Conservation (phyloP, 2,888 invertebrate species). For the Auanema freiburgensis region DNA sequence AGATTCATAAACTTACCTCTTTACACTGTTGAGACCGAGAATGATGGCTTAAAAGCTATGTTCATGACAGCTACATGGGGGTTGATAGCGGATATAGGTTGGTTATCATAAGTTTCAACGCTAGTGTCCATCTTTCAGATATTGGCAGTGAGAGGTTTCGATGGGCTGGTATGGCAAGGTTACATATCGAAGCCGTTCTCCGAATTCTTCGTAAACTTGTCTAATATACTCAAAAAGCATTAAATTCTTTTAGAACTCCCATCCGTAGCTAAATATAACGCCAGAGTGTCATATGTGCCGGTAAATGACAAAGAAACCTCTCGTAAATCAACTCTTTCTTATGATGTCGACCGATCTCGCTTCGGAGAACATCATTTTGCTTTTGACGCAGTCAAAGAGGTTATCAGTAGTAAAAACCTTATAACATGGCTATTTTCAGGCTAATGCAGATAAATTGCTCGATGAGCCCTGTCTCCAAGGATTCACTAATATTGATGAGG, state of each 20-base stretch:
- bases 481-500: background rate
- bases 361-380: constrained; percentile 47
- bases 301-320: constrained; percentile 33
- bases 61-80: constrained; percentile 51
- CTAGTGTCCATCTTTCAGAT: constrained; percentile 20
- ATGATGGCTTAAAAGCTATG: constrained; percentile 39
- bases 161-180: constrained; percentile 47
- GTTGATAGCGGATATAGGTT: constrained; percentile 55
- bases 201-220: constrained; percentile 33
- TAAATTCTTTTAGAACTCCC: constrained; percentile 34
- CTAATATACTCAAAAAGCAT: background rate
- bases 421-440: background rate
- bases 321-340: constrained; percentile 33
- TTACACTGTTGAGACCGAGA: constrained; percentile 33
- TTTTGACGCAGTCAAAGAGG: constrained; percentile 23
- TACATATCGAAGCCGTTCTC: constrained; percentile 52
- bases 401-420: background rate
- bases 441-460: background rate
- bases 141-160: constrained; percentile 53
- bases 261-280: constrained; percentile 39
- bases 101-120: background rate
- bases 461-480: background rate
- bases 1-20: constrained; percentile 21
- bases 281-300: constrained; percentile 46
- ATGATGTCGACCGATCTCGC: constrained; percentile 19